Evolutionary conservation across 2,797 vertebrate genomes (phyloP), one percentile per base, ranked within the genome.

Genomic region (Uromys caudimaculatus): DNA sequence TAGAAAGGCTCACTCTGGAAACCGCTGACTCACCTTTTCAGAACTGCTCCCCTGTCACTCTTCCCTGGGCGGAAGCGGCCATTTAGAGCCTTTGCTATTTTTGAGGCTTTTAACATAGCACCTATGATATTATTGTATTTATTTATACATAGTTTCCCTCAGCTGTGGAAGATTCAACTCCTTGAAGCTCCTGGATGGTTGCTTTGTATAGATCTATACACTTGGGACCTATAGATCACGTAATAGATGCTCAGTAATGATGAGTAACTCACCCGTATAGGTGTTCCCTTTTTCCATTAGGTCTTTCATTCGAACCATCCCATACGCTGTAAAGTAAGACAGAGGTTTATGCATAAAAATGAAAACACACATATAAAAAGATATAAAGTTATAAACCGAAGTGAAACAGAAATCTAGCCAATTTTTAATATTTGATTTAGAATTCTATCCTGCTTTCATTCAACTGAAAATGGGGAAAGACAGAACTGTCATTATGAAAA

Each of bases 191-290:
- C 23, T 93, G 17, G 38, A 78, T 91, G 60, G 10, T 38, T 91
- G 41, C 24, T 62, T 83, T 89, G 75, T 94, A 12, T 56, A 64
- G 76, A 83, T 81, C 21, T 23, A 60, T 75, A 41, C 11, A 54
- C 13, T 81, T 89, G 44, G n/a, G 32, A 64, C 83, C 64, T 38
- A 38, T 38, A 38, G 32, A 17, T n/a, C 64, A 38, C 83, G 44
- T 54, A 56, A 27, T n/a, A 82, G 67, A 76, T 24, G 3, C 5
- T 85, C 10, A 90, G 77, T 10, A 94, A 47, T 44, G 27, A 86
- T 60, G 67, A 71, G 44, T 44, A 64, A 91, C 94, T 2, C 13
- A 97, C 96, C 97, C 87, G 95, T 95, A 90, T 94, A 97, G 69
- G 90, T 38, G 75, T 14, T 50, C 50, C 69, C 94, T 78, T 87